These are phyloP conservation scores for Sycophila texana DNA, from an alignment of 2,888 invertebrate species.

Conservation along the genomic window DNA sequence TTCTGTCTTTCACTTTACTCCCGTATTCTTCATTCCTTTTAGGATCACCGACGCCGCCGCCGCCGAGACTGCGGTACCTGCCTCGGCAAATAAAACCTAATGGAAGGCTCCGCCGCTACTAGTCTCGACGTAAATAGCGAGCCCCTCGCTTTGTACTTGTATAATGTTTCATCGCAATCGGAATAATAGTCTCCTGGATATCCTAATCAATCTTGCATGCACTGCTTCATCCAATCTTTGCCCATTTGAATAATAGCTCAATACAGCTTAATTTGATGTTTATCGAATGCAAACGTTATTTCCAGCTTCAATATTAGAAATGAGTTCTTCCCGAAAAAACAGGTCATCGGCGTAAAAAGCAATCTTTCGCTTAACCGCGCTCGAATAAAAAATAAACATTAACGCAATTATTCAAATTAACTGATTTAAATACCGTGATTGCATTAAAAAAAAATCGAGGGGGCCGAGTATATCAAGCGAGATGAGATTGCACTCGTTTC, in stretches of 20 bases:
- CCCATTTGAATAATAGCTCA: slow-evolving; percentile 18
- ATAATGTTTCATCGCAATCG: slow-evolving; percentile 38
- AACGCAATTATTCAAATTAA: slow-evolving; percentile 3
- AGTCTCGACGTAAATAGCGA: slow-evolving; percentile 6
- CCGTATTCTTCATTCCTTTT: slow-evolving; percentile 25
- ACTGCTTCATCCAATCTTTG: slow-evolving; percentile 8
- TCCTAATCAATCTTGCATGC: slow-evolving; percentile 26
- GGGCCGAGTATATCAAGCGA: too few relatives aligned
- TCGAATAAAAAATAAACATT: not conserved
- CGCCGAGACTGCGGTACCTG: not conserved
- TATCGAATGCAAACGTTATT: not conserved
- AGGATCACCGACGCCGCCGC: not conserved
- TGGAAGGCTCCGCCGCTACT: slow-evolving; percentile 19
- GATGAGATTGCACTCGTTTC: not conserved
- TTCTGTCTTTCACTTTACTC: slow-evolving; percentile 3
- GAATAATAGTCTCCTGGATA: slow-evolving; percentile 14
- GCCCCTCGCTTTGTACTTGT: slow-evolving; percentile 15
- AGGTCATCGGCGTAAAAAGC: not conserved
- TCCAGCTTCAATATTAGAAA: not conserved
- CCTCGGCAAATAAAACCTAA: slow-evolving; percentile 46
- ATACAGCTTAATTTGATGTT: slow-evolving; percentile 14
- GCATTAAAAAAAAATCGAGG: too few relatives aligned
- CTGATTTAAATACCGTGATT: too few relatives aligned
- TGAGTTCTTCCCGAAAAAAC: not conserved
- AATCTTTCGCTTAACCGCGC: not conserved